Conservation (phyloP, 2,797 vertebrate species). For the Epinephelus awoara region DNA sequence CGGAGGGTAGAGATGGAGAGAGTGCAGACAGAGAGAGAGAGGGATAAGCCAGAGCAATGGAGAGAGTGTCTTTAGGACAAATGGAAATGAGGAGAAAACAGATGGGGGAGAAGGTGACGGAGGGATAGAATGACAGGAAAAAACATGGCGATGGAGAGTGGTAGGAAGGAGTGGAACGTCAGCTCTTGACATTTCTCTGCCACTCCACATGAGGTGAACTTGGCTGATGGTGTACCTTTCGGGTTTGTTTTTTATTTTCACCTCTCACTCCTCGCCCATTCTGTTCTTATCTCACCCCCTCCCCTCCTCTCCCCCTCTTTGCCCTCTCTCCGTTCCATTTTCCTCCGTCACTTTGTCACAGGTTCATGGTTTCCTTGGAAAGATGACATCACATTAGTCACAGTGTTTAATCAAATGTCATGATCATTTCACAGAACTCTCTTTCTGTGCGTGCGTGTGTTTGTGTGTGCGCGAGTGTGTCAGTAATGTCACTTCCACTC, state of each 20-base stretch:
- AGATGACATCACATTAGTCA: constrained; percentile 75
- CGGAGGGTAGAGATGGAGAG: constrained; percentile 49
- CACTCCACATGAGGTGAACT: constrained; percentile 32
- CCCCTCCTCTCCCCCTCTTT: background rate
- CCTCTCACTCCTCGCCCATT: background rate
- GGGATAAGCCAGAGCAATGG: constrained; percentile 15
- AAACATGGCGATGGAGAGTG: constrained; percentile 33
- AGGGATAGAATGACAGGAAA: constrained; percentile 34
- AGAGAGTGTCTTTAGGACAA: constrained; percentile 57
- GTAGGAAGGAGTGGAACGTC: constrained; percentile 5
- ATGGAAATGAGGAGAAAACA: constrained; percentile 43
- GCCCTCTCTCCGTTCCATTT: constrained; percentile 35
- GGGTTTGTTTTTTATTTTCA: constrained; percentile 16
- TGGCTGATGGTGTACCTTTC: constrained; percentile 30
- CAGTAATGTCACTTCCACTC: constrained; percentile 65
- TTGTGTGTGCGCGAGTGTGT: constrained; percentile 17
- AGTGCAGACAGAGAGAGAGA: constrained; percentile 6
- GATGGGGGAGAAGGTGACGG: constrained; percentile 29
- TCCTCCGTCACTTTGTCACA: constrained; percentile 61
- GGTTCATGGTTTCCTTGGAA: constrained; percentile 62
- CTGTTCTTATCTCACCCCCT: background rate
- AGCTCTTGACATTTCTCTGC: constrained; percentile 51
- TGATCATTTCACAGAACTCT: constrained; percentile 72
- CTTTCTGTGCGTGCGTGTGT: constrained; percentile 1
- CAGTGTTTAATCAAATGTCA: constrained; percentile 78